Evolutionary conservation across 2,113 vertebrate species (phyloP).

Genomic region (Columba livia): DNA sequence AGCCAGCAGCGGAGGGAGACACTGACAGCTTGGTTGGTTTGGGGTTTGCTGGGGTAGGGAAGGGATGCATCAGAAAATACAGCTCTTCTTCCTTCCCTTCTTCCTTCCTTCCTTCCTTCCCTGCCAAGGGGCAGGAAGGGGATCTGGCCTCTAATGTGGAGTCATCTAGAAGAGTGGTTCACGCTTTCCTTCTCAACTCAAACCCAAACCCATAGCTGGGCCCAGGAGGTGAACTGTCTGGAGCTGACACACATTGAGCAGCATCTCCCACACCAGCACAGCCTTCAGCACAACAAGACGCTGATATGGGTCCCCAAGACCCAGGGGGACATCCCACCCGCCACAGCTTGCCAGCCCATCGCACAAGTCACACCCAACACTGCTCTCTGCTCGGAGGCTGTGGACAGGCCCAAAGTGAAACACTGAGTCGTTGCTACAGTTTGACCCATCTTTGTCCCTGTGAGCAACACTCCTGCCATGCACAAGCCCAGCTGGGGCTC

Average conservation of each 20-base stretch:
- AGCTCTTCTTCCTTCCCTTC: background rate
- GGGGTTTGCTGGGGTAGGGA: background rate
- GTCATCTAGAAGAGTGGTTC: background rate
- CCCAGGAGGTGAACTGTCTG: background rate
- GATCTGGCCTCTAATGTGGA: background rate
- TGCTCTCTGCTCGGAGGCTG: background rate
- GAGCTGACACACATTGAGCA: background rate
- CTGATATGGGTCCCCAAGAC: accelerated
- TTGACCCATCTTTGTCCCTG: background rate
- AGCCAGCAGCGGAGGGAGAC: background rate
- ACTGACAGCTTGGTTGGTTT: background rate
- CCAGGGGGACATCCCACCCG: background rate
- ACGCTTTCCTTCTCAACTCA: background rate
- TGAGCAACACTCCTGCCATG: background rate
- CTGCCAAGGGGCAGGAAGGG: background rate
- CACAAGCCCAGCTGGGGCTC: background rate
- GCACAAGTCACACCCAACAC: background rate
- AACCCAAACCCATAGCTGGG: background rate
- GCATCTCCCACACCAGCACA: background rate
- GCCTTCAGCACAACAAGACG: background rate
- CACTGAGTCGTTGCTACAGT: accelerated
- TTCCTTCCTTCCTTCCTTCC: no score
- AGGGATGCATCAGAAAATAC: background rate
- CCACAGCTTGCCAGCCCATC: background rate
- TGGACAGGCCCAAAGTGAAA: background rate